phyloP scores from a whole-genome alignment of 1,140 invertebrate genomes.

The Camponotus vicinus region DNA sequence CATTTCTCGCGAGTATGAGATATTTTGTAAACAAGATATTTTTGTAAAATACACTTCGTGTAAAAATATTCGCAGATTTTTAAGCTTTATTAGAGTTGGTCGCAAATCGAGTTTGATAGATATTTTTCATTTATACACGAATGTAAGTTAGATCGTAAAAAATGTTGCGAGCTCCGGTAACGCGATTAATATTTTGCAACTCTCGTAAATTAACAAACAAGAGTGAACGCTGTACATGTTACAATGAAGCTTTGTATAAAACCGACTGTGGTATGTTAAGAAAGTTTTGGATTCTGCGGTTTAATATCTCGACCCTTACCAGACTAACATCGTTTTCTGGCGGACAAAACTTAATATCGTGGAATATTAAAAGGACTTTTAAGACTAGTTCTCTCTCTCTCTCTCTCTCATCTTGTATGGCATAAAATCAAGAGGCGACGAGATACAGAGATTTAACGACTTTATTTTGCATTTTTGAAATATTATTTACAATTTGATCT shows the following conservation, averaged over 20 bases:
- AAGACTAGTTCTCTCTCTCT: not conserved
- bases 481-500: not conserved
- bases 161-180: not conserved
- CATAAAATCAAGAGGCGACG: not conserved
- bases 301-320: constrained; percentile 42
- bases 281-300: constrained; percentile 50
- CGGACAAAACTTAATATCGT: constrained; percentile 9
- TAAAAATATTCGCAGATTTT: not conserved
- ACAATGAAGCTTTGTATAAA: constrained; percentile 32
- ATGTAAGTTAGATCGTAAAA: constrained; percentile 20
- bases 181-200: constrained; percentile 29
- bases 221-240: constrained; percentile 6
- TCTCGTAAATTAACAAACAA: constrained; percentile 52
- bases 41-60: not conserved
- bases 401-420: not conserved
- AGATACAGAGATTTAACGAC: not conserved
- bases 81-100: not conserved
- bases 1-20: not conserved
- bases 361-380: constrained; percentile 23
- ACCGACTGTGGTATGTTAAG: constrained; percentile 22
- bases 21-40: too few relatives aligned
- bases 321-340: constrained; percentile 25
- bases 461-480: constrained; percentile 1
- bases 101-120: not conserved
- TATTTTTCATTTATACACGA: not conserved